Evolutionary conservation across 2,888 invertebrate species (phyloP).

Genomic region (Cataglyphis cursor): DNA sequence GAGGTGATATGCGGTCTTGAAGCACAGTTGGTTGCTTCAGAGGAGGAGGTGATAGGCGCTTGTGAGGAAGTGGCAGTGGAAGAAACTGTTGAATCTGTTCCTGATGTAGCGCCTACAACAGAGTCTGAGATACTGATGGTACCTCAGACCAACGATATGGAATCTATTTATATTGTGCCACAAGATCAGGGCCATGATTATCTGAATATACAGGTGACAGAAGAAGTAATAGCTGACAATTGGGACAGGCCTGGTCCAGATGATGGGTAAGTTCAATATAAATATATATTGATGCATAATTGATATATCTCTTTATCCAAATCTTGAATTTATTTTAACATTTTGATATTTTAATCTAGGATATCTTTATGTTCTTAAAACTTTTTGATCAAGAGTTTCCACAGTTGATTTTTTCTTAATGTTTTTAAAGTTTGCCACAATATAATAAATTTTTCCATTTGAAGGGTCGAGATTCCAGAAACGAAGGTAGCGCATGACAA

Average conservation of each 20-base stretch:
- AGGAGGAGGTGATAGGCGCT: constrained; percentile 85
- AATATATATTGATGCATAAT: background rate
- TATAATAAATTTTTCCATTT: constrained; percentile 57
- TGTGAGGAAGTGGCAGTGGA: constrained; percentile 87
- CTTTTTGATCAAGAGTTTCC: background rate
- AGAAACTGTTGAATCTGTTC: constrained; percentile 82
- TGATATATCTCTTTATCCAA: background rate
- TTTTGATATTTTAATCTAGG: background rate
- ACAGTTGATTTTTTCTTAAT: background rate
- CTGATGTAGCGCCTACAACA: constrained; percentile 69
- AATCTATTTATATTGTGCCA: constrained; percentile 87
- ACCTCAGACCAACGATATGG: constrained; percentile 85
- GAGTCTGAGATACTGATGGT: constrained; percentile 84
- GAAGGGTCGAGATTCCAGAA: constrained; percentile 90
- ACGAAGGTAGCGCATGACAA: constrained; percentile 85
- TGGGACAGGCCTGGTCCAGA: constrained; percentile 92
- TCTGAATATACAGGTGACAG: constrained; percentile 90
- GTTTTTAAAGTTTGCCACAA: background rate
- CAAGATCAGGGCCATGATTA: constrained; percentile 87
- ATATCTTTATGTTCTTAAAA: background rate
- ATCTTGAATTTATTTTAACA: background rate
- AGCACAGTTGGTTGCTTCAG: constrained; percentile 85
- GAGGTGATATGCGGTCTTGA: constrained; percentile 88
- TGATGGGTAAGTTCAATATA: constrained; percentile 88
- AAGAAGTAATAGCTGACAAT: constrained; percentile 94